Evolutionary conservation across 2,888 invertebrate genomes (phyloP).

Genomic region (Campoplex nolae): DNA sequence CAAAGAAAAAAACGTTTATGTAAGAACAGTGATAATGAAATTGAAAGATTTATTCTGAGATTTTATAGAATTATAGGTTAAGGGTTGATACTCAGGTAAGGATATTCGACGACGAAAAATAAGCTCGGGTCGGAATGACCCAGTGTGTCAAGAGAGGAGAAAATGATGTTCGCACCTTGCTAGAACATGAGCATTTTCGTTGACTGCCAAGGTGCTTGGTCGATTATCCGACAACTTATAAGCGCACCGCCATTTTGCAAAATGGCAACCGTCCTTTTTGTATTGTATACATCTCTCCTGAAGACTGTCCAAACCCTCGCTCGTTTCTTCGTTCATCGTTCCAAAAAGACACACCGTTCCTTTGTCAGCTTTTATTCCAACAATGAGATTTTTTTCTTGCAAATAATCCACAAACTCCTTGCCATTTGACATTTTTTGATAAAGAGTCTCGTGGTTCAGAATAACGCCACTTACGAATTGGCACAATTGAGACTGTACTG

Average conservation of each 20-base stretch:
- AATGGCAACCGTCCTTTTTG: slow-evolving; percentile 87
- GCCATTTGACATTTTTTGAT: slow-evolving; percentile 88
- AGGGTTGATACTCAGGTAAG: too few species aligned
- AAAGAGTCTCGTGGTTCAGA: slow-evolving; percentile 88
- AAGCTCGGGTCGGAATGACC: too few species aligned
- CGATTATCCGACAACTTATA: slow-evolving; percentile 86
- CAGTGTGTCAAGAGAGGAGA: too few species aligned
- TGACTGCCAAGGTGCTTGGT: slow-evolving; percentile 87
- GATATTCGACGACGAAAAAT: too few species aligned
- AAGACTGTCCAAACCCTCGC: slow-evolving; percentile 88
- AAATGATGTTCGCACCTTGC: slow-evolving; percentile 83
- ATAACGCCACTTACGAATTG: slow-evolving; percentile 89
- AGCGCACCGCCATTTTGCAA: slow-evolving; percentile 88
- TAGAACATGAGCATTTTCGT: slow-evolving; percentile 87
- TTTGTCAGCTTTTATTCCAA: slow-evolving; percentile 88
- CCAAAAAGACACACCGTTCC: slow-evolving; percentile 88
- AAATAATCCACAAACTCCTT: slow-evolving; percentile 86
- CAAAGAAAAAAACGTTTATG: too few species aligned
- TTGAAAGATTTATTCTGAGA: too few species aligned
- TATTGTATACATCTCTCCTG: slow-evolving; percentile 87
- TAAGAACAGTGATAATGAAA: too few species aligned
- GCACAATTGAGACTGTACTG: slow-evolving; percentile 76
- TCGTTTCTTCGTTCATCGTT: slow-evolving; percentile 87
- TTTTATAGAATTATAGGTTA: too few species aligned
- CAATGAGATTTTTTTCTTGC: slow-evolving; percentile 85